Base-by-base conservation (phyloP, 2,113 vertebrate species). In the Lucifuga dentata region DNA sequence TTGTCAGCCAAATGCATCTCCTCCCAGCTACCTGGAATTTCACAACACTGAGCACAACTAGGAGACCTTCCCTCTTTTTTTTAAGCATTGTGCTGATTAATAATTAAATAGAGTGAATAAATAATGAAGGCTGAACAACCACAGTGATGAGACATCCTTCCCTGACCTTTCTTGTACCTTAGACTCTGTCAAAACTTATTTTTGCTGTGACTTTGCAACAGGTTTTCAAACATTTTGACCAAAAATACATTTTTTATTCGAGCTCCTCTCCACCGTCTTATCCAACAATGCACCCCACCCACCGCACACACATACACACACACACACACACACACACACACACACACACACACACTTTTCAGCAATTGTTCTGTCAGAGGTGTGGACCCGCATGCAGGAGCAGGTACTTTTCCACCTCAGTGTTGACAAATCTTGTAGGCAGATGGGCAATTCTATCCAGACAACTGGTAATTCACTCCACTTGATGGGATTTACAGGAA, bases 41-140 rank as follows among this genome's bases (percentile, higher is more conserved):
- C 68, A 60, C 80, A 73, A 60, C 51, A 51, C 68, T 59, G 67
- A 77, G 72, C 72, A 72, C 68, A 72, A 70, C 46, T 2, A 85
- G 76, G 67, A 83, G 73, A 24, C 73, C 77, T 50, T 17, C 63
- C 62, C 24, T 64, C 59, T 60, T 36, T 72, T 73, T 87, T 89
- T 84, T 82, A 39, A 82, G 76, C 78, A 67, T 79, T 58, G 69
- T 66, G 58, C 72, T 62, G 38, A 78, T 89, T 44, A 90, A 90
- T 89, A 72, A 86, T 90, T 83, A 69, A 89, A 41, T 3, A 67
- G 12, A 17, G 24, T 88, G 68, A 88, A 90, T 90, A 78, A 87
- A 81, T 86, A 79, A 90, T 90, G 87, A 88, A 83, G 78, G 71
- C 73, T 73, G 78, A 89, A 89, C 80, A 86, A 81, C 73, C 84